Base-by-base conservation (phyloP, 2,888 invertebrate species). In the Coelogynopora nodosa region DNA sequence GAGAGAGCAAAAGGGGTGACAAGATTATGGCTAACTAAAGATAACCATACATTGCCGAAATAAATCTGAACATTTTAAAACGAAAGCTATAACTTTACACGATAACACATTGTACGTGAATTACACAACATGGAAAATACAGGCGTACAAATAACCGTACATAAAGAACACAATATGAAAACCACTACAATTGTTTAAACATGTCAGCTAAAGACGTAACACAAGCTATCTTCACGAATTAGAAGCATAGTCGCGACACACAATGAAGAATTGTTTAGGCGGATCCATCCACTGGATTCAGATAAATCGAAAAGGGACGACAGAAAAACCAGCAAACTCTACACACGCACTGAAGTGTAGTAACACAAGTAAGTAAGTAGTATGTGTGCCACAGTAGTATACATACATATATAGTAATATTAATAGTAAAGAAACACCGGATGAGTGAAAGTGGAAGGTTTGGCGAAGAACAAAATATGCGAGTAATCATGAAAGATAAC, bases 391-490 rank as follows among this genome's bases (percentile, higher is more conserved):
- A 49, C 18, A 49, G 49, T 10, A 49, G 49, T 49, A 49, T 49
- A 23, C 23, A 74, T 13, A 49, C 5, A 26, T 74, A 74, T 26
- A 74, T 74, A 5, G 23, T n/a, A 23, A 74, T 74, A 26, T 74
- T 5, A 74, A 26, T 23, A 74, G 5, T 74, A 23, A n/a, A 74
- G 23, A 26, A 74, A 74, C 74, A 74, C 74, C 74, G 74, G 74
- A 74, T 74, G 27, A 74, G 74, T 74, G 74, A 74, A 74, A 74
- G 74, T 74, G 74, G 74, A 74, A 74, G 74, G 74, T 74, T 74
- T 74, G 74, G 74, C 74, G 49, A 49, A 10, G 49, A 18, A 49
- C 18, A 49, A 49, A 49, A 49, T 49, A 10, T 10, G 49, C 18
- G 49, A 10, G n/a, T 18, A 49, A 10, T 49, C 49, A 49, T 49